A percentile compares a stretch with the other conserved stretches of the same genome.
Conservation (phyloP, 2,113 vertebrate species). For the Gallinago undulata region DNA sequence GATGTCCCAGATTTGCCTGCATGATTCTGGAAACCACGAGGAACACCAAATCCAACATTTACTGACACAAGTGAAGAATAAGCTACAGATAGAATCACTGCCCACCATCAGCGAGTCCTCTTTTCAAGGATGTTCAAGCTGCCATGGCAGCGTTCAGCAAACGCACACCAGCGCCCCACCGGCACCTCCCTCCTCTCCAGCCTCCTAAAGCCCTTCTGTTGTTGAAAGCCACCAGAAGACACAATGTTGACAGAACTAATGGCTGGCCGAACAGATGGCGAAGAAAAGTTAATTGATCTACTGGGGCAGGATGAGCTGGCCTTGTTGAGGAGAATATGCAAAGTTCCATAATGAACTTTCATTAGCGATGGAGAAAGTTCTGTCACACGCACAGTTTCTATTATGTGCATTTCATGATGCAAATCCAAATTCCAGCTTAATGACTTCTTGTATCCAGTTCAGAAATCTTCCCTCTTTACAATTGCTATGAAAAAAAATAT, state of each 20-base stretch:
- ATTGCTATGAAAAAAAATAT: neutral
- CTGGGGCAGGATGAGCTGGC: conserved; percentile 57
- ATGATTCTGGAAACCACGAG: fast-evolving
- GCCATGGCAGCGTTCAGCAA: neutral
- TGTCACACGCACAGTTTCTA: neutral
- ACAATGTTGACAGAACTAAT: neutral
- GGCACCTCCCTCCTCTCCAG: neutral
- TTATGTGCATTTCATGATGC: neutral
- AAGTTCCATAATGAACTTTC: conserved; percentile 41
- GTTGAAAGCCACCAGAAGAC: neutral
- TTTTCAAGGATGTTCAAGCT: neutral
- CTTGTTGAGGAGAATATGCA: conserved; percentile 53
- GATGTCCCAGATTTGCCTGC: neutral
- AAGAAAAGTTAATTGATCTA: conserved; percentile 68
- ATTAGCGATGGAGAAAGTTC: neutral
- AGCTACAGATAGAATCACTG: neutral
- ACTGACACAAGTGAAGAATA: neutral
- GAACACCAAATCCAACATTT: neutral
- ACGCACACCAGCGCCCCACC: neutral
- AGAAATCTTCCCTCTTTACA: neutral
- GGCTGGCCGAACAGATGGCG: conserved; percentile 65
- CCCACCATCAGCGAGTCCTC: neutral
- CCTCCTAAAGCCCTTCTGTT: neutral
- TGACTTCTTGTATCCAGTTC: neutral
- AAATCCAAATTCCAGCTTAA: neutral